Evolutionary conservation across 2,888 invertebrate genomes (phyloP).

Genomic region (Diploptera punctata): DNA sequence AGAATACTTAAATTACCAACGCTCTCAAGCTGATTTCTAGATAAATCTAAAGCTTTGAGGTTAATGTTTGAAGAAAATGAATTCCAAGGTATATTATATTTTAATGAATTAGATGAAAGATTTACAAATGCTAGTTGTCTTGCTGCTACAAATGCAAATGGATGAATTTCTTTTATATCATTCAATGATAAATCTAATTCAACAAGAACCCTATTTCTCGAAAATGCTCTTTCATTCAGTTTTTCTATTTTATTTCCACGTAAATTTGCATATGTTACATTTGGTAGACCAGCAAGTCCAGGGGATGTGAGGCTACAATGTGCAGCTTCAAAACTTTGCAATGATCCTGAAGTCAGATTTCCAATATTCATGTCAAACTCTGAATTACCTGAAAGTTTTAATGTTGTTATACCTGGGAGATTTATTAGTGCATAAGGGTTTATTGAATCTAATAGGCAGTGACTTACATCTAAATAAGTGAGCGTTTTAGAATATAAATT

Average conservation of each 20-base stretch:
- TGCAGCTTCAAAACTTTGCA: constrained; percentile 27
- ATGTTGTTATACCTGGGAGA: constrained; percentile 12
- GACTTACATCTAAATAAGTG: constrained; percentile 23
- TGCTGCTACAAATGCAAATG: constrained; percentile 22
- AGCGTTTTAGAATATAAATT: constrained; percentile 14
- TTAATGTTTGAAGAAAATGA: constrained; percentile 42
- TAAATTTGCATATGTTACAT: constrained; percentile 28
- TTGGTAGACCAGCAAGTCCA: constrained; percentile 11
- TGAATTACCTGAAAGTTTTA: constrained; percentile 20
- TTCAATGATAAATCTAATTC: constrained; percentile 32
- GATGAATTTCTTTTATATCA: constrained; percentile 12
- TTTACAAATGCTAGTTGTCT: constrained; percentile 21
- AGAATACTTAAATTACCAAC: constrained; percentile 53
- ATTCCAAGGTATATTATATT: constrained; percentile 17
- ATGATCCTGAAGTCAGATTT: constrained; percentile 19
- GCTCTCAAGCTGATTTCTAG: constrained; percentile 64
- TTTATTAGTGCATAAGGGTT: constrained; percentile 19
- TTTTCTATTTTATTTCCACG: constrained; percentile 31
- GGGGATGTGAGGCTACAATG: constrained; percentile 29
- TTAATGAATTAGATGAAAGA: constrained; percentile 29
- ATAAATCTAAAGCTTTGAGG: constrained; percentile 67
- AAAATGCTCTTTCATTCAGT: constrained; percentile 1
- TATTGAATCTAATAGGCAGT: constrained; percentile 29
- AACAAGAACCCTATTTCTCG: constrained; percentile 22
- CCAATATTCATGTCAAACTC: constrained; percentile 12